A percentile compares a stretch with the other conserved stretches of the same genome.
These are phyloP conservation scores for Apogon hyalosoma DNA, from an alignment of 2,797 vertebrate species.

Conservation along the genomic window DNA sequence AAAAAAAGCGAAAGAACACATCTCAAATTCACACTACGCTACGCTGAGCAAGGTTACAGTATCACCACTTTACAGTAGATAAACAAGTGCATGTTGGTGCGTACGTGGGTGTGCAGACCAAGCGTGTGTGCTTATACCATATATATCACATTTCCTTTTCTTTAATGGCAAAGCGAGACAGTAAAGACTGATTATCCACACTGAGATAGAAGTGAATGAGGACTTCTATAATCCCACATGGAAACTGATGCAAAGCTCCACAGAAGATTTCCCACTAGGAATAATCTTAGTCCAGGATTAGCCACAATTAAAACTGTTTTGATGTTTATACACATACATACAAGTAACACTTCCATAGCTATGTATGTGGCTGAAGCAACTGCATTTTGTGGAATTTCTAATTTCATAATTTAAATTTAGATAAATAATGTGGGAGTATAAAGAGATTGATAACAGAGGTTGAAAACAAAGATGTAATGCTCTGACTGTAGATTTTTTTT, in stretches of 20 bases:
- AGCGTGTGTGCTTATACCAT: constrained; percentile 32
- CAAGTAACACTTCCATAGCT: constrained; percentile 6
- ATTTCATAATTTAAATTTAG: too few relatives aligned
- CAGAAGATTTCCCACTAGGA: constrained; percentile 71
- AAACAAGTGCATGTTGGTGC: constrained; percentile 32
- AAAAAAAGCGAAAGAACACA: constrained; percentile 46
- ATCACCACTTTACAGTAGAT: constrained; percentile 53
- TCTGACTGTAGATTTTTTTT: too few relatives aligned
- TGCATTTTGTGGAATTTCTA: neutral
- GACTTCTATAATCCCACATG: constrained; percentile 69
- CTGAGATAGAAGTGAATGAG: constrained; percentile 67
- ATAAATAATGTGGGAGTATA: too few relatives aligned
- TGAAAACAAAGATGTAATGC: too few relatives aligned
- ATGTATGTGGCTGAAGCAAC: constrained; percentile 12
- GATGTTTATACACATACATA: constrained; percentile 55
- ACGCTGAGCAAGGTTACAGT: constrained; percentile 60
- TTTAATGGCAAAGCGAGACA: constrained; percentile 52
- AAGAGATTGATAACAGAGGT: too few relatives aligned
- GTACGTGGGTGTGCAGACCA: constrained; percentile 13
- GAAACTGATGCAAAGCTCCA: constrained; percentile 61
- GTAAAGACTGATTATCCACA: constrained; percentile 62
- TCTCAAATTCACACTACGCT: constrained; percentile 61
- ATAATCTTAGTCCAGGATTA: constrained; percentile 74
- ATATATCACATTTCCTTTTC: constrained; percentile 49
- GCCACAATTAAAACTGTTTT: constrained; percentile 66